Base-by-base conservation (phyloP, 1,140 invertebrate species). In the Polypedilum vanderplanki region DNA sequence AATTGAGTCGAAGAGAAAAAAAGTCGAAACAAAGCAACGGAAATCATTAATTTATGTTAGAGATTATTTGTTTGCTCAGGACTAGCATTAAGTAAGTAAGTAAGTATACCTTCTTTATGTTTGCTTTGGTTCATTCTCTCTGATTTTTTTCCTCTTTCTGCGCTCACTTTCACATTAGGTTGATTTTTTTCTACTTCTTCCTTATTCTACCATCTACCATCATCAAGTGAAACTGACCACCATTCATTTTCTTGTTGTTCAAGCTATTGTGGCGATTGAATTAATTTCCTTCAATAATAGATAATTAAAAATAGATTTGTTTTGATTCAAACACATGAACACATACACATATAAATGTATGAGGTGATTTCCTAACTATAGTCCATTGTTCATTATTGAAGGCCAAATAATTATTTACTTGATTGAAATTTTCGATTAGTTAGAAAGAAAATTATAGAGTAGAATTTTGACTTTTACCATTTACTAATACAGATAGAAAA, bases 211-310 rank as follows among this genome's bases (percentile, higher is more conserved):
- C 18, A 12, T 20, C 64, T 67, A 18, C 18, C 46, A 57, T n/a
- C n/a, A n/a, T n/a, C n/a, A 15, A 15, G n/a, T n/a, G n/a, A n/a
- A n/a, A n/a, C n/a, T n/a, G n/a, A 15, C n/a, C 46, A 57, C n/a
- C n/a, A 18, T 22, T 70, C 9, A 20, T 70, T 70, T 18, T 20
- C 1, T 70, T 20, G 17, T 33, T 70, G 20, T 70, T 18, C 65
- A 70, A 17, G 24, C 24, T 17, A 57, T 57, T 20, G 17, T 20
- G 65, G 65, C 65, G n/a, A 70, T 22, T 70, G 65, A 70, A 70
- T 70, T 70, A 70, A 70, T 70, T 70, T 70, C 65, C 65, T 70
- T 70, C 65, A 70, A 70, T 70, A 70, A 70, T 70, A 70, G 65
- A 70, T 70, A 70, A 70, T 70, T 70, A 70, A 70, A 70, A 70